A percentile compares a stretch with the other conserved stretches of the same genome.
Conservation (phyloP, 2,797 vertebrate genomes). For the Oreortyx pictus region DNA sequence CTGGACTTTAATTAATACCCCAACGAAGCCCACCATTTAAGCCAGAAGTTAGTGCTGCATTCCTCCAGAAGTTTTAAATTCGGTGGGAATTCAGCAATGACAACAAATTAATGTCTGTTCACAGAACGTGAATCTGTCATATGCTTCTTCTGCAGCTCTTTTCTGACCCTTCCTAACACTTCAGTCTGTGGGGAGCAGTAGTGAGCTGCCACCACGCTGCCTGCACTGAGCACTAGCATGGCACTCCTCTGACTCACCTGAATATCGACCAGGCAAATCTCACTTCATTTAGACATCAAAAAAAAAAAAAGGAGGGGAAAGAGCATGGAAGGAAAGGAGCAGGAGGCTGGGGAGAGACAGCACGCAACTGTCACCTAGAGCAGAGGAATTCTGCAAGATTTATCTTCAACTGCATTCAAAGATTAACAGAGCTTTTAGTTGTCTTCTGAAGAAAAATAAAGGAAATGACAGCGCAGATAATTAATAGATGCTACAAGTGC, state of each 20-base stretch:
- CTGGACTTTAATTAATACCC: slow-evolving; percentile 11
- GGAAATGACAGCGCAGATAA: neutral
- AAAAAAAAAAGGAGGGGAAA: neutral
- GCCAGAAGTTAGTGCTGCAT: neutral
- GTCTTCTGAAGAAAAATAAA: neutral
- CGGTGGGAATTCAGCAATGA: slow-evolving; percentile 1
- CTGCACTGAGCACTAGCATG: neutral
- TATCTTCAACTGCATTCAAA: neutral
- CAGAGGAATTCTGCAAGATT: neutral
- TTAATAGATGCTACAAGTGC: neutral
- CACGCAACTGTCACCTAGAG: neutral
- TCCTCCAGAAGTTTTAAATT: slow-evolving; percentile 22
- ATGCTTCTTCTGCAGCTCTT: neutral
- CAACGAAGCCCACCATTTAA: neutral
- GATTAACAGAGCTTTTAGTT: neutral
- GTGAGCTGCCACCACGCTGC: neutral
- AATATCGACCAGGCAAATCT: slow-evolving; percentile 14
- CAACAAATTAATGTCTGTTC: slow-evolving; percentile 8
- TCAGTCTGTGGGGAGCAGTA: slow-evolving; percentile 26
- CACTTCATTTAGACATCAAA: neutral
- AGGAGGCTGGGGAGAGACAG: neutral
- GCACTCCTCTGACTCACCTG: slow-evolving; percentile 23
- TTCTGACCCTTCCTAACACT: slow-evolving; percentile 3
- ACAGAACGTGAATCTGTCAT: neutral
- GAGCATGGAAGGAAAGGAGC: neutral